Evolutionary conservation across 2,113 vertebrate species (phyloP).

Genomic region (Stomatorhinus ivindoensis): DNA sequence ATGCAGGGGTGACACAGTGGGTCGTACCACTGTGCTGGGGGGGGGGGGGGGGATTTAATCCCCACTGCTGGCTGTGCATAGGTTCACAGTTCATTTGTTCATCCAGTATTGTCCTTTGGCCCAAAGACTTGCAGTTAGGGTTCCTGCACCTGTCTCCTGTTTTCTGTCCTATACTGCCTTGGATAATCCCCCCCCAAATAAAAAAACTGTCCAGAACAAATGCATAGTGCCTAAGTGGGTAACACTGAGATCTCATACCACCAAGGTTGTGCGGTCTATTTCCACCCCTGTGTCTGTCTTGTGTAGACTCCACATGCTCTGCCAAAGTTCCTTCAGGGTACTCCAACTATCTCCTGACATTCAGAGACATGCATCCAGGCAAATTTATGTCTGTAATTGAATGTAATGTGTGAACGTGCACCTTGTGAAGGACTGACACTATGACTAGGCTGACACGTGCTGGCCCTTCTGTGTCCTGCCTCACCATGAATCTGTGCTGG

Average conservation of each 20-base stretch:
- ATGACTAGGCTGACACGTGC: not conserved
- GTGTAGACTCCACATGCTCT: not conserved
- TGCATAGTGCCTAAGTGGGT: not conserved
- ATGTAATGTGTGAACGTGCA: not conserved
- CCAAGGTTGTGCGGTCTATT: not conserved
- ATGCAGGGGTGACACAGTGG: not conserved
- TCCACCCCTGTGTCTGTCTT: not conserved
- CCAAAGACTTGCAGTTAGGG: not conserved
- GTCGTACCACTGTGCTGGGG: not conserved
- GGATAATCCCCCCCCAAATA: not conserved
- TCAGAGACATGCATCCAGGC: not conserved
- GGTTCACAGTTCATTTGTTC: not conserved
- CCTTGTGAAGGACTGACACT: not conserved
- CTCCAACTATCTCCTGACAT: not conserved
- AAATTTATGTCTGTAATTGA: not conserved
- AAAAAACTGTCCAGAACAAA: not conserved
- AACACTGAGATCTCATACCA: not conserved
- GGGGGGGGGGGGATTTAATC: not conserved
- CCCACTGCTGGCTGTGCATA: not conserved
- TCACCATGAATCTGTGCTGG: not conserved
- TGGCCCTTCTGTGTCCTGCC: not conserved
- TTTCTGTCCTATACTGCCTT: not conserved
- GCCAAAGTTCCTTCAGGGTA: not conserved
- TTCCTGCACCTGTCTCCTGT: not conserved
- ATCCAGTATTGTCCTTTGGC: not conserved